These are phyloP conservation scores for Hippocampus abdominalis DNA, from an alignment of 2,113 vertebrate genomes.

Conservation along the genomic window DNA sequence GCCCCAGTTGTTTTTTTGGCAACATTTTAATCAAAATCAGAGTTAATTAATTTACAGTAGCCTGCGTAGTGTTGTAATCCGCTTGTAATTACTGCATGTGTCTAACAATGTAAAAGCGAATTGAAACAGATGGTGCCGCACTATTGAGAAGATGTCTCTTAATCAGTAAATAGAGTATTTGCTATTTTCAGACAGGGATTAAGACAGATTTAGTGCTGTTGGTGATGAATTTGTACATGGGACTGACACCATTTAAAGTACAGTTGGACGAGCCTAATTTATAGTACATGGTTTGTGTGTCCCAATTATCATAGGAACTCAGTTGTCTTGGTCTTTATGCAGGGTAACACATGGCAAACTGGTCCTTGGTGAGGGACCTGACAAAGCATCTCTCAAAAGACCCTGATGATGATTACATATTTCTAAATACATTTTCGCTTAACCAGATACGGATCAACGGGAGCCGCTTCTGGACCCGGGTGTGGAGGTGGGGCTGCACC, in stretches of 20 bases:
- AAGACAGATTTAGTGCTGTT: neutral
- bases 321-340: too few relatives aligned
- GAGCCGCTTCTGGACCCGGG: too few relatives aligned
- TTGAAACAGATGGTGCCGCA: neutral
- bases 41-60: slow-evolving; percentile 31
- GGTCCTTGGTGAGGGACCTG: too few relatives aligned
- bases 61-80: slow-evolving; percentile 24
- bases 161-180: neutral
- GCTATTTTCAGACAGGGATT: slow-evolving; percentile 4
- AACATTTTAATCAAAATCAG: slow-evolving; percentile 27
- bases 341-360: too few relatives aligned
- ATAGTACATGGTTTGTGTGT: too few relatives aligned
- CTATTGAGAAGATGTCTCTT: neutral
- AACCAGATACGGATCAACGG: too few relatives aligned
- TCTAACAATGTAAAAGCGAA: slow-evolving; percentile 6
- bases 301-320: too few relatives aligned
- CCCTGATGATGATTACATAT: too few relatives aligned
- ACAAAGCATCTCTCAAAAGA: too few relatives aligned
- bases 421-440: too few relatives aligned
- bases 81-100: slow-evolving; percentile 12
- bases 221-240: neutral
- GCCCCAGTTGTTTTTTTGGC: neutral
- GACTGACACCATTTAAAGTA: neutral
- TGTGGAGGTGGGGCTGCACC: too few relatives aligned
- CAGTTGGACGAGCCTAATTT: neutral